Percentiles rank a stretch among this genome's conserved stretches.
phyloP scores from a whole-genome alignment of 2,113 vertebrate genomes.

The Nansenia antarctica region DNA sequence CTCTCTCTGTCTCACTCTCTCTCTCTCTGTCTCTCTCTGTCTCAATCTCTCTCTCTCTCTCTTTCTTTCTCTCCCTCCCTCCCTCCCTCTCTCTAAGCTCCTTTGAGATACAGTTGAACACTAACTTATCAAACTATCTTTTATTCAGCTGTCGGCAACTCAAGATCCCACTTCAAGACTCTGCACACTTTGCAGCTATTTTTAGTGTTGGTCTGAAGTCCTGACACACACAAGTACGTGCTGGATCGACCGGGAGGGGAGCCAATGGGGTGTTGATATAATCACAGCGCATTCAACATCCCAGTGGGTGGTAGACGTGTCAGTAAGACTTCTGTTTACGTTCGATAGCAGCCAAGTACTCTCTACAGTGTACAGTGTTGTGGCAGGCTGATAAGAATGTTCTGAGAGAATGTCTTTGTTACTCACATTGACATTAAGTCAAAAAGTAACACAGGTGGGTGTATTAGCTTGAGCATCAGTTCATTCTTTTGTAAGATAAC shows the following conservation, averaged over 20 bases:
- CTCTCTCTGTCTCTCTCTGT: no score
- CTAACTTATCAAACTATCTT: constrained; percentile 12
- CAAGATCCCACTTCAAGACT: neutral
- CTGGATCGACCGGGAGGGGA: constrained; percentile 37
- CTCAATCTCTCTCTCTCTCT: no score
- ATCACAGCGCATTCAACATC: constrained; percentile 46
- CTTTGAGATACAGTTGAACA: neutral
- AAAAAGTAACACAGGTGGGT: neutral
- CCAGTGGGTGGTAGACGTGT: constrained; percentile 43
- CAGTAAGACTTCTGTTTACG: constrained; percentile 24
- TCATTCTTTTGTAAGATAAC: no score
- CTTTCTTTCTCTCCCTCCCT: no score
- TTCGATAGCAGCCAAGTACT: constrained; percentile 30
- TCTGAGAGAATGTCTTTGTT: neutral
- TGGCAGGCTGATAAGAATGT: constrained; percentile 19
- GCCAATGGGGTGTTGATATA: constrained; percentile 51
- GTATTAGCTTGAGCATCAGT: neutral
- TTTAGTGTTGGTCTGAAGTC: constrained; percentile 34
- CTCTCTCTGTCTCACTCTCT: no score
- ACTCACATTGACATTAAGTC: neutral
- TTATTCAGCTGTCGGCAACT: constrained; percentile 3
- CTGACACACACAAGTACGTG: constrained; percentile 24
- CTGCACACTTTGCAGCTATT: constrained; percentile 31
- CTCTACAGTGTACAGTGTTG: constrained; percentile 21
- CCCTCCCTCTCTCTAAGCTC: neutral